A percentile compares a stretch with the other conserved stretches of the same genome.
These are phyloP conservation scores for Polymixis lichenea DNA, from an alignment of 2,888 invertebrate genomes.

Conservation along the genomic window DNA sequence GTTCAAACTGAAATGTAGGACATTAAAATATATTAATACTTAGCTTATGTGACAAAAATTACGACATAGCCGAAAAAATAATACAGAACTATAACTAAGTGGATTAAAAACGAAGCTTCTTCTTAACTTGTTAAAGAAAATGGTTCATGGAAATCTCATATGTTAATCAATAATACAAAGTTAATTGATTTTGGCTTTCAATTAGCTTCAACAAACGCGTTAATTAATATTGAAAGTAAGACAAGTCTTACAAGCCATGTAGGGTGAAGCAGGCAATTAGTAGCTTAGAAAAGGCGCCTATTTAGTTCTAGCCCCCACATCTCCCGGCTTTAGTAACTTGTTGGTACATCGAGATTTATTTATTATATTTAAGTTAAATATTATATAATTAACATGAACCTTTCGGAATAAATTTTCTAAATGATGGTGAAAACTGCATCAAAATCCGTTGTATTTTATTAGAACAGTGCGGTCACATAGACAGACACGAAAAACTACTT, in stretches of 20 bases:
- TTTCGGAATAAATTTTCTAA: not conserved
- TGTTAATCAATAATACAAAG: conserved; percentile 34
- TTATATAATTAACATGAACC: no score
- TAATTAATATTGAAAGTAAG: conserved; percentile 55
- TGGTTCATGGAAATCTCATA: conserved; percentile 24
- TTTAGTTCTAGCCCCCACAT: no score
- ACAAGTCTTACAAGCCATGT: conserved; percentile 16
- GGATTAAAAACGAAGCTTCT: not conserved
- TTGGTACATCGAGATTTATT: not conserved
- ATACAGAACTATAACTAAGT: not conserved
- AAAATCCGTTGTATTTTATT: not conserved
- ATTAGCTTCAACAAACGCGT: conserved; percentile 47
- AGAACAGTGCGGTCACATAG: not conserved
- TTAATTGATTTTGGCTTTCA: conserved; percentile 53
- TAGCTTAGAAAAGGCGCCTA: not conserved
- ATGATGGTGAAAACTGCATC: not conserved
- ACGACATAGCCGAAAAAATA: not conserved
- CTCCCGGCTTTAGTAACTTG: accelerated
- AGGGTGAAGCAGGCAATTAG: conserved; percentile 25
- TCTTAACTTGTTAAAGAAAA: conserved; percentile 6
- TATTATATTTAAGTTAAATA: no score
- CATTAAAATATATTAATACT: not conserved
- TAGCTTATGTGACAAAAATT: not conserved
- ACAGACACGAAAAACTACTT: not conserved
- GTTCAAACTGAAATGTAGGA: no score